phyloP scores from a whole-genome alignment of 2,113 vertebrate genomes.

The Seriola dumerili region DNA sequence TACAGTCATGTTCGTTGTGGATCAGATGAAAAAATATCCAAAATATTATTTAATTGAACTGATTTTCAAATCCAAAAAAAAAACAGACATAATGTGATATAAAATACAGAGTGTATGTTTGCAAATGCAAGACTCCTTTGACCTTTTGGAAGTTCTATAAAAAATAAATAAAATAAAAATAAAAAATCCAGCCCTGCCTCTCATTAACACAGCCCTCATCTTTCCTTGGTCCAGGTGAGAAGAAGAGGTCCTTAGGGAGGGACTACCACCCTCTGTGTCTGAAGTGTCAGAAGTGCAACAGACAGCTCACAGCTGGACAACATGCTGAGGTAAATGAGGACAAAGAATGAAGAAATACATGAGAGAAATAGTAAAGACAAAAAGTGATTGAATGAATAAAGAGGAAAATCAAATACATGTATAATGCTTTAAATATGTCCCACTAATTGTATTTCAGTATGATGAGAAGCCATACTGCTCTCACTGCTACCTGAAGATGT shows the following conservation, averaged over 20 bases:
- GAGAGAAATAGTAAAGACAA: background rate
- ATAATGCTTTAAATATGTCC: slow-evolving; percentile 12
- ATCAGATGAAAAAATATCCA: too few relatives aligned
- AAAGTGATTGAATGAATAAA: background rate
- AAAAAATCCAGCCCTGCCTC: background rate
- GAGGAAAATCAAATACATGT: background rate
- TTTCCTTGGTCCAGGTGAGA: slow-evolving; percentile 82
- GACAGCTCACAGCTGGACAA: slow-evolving; percentile 86
- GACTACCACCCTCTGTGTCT: slow-evolving; percentile 90
- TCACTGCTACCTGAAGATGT: slow-evolving; percentile 86
- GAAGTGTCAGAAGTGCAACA: slow-evolving; percentile 87
- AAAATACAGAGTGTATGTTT: background rate
- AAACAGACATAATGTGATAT: too few relatives aligned
- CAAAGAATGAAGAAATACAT: background rate
- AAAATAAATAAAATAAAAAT: background rate
- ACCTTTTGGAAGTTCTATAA: background rate
- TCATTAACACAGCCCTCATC: background rate
- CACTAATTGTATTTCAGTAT: slow-evolving; percentile 79
- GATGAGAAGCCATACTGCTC: slow-evolving; percentile 88
- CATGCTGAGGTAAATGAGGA: slow-evolving; percentile 85
- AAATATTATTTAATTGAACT: background rate
- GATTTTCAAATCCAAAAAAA: background rate
- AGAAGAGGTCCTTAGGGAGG: slow-evolving; percentile 86
- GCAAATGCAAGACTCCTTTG: background rate
- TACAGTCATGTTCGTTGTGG: background rate